Evolutionary conservation across 2,797 vertebrate species (phyloP).

Genomic region (Phalloptychus januarius): DNA sequence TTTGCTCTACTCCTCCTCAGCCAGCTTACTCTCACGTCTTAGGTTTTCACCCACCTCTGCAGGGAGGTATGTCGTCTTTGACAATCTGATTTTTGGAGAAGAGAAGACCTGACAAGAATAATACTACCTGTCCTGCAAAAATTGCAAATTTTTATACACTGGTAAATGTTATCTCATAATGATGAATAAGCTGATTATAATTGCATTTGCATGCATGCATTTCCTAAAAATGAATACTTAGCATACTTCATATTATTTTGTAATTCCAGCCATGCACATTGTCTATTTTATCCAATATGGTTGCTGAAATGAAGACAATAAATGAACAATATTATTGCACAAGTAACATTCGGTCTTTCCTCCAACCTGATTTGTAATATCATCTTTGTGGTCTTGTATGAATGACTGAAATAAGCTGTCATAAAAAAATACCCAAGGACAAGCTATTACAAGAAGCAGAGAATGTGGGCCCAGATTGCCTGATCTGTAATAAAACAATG

Average conservation of each 20-base stretch:
- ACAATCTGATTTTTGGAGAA: slow-evolving; percentile 50
- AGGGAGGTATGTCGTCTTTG: slow-evolving; percentile 53
- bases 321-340: slow-evolving; percentile 26
- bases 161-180: slow-evolving; percentile 58
- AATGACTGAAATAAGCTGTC: slow-evolving; percentile 46
- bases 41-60: slow-evolving; percentile 47
- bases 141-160: slow-evolving; percentile 47
- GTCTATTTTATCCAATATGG: background rate
- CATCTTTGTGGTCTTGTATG: slow-evolving; percentile 26
- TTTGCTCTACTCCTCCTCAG: slow-evolving; percentile 31
- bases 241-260: slow-evolving; percentile 29
- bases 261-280: slow-evolving; percentile 21
- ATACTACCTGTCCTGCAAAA: slow-evolving; percentile 52
- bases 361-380: slow-evolving; percentile 13
- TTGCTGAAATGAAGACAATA: slow-evolving; percentile 13
- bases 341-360: slow-evolving; percentile 35
- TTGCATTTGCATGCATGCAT: slow-evolving; percentile 54
- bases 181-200: slow-evolving; percentile 63
- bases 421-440: slow-evolving; percentile 51
- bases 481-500: slow-evolving; percentile 75
- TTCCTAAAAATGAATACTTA: slow-evolving; percentile 31
- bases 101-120: slow-evolving; percentile 51
- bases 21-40: slow-evolving; percentile 43
- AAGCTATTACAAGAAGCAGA: slow-evolving; percentile 52
- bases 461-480: slow-evolving; percentile 57